Base-by-base conservation (phyloP, 2,888 invertebrate species). In the Catonia carolina region DNA sequence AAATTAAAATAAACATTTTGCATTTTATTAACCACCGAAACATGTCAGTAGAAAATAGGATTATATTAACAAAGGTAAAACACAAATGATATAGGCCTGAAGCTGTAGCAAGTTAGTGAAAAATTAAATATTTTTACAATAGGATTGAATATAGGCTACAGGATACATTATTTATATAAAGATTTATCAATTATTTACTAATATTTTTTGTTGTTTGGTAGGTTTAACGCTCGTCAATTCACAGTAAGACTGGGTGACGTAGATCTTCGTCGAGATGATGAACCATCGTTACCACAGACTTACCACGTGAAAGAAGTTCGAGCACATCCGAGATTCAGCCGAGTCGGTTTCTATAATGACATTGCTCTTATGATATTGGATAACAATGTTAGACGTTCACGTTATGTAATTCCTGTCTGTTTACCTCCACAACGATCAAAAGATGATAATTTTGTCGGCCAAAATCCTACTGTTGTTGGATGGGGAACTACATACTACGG, bases 341-440 rank as follows among this genome's bases (percentile, higher is more conserved):
- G 92, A 52, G 86, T 90, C 56, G 93, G 93, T n/a, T 94, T 89
- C 72, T 94, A 92, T 72, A 95, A 96, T 65, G 96, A 96, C 69
- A 89, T 97, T 59, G 96, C 95, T 1, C 72, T 92, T n/a, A 74
- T 92, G 41, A 83, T 85, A 62, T 72, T 92, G 22, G 83, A 73
- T 35, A 78, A 85, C 51, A 82, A 84, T 18, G 90, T 88, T 1
- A 81, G 84, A 52, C 89, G 85, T 70, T 86, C 86, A 0, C 86
- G 89, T 69, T 92, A 89, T 71, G 85, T 92, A 37, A 86, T 89
- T 64, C 93, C 93, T 0, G 82, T 94, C 56, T 94, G 94, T 69
- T 73, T 94, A 55, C 94, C 94, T 0, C 75, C 77, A 1, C 68
- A 73, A 2, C 36, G 52, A 42, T 65, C 66, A 50, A 73, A 77